Conservation (phyloP, 2,113 vertebrate genomes). For the Argyrosomus japonicus region DNA sequence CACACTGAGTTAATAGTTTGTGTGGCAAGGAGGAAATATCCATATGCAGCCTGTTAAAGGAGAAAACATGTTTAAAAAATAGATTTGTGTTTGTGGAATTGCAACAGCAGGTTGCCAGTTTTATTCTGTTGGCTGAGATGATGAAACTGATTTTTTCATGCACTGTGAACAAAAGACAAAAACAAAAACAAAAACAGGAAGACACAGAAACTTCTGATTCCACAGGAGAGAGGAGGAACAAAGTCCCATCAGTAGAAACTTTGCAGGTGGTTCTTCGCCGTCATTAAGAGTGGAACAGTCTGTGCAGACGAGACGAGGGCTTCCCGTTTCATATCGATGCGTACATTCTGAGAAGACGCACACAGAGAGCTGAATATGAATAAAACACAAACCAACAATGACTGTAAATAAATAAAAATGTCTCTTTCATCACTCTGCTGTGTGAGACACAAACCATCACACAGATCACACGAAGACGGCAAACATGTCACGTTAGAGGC, state of each 20-base stretch:
- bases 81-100: constrained; percentile 1
- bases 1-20: no score
- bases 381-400: background rate
- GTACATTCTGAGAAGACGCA: background rate
- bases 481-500: background rate
- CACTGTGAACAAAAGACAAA: background rate
- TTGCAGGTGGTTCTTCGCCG: background rate
- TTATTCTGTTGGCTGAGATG: background rate
- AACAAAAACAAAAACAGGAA: background rate
- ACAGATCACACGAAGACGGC: background rate
- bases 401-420: background rate
- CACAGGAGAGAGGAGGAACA: background rate
- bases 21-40: background rate
- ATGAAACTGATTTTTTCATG: constrained; percentile 7
- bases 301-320: background rate
- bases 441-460: background rate
- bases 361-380: background rate
- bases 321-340: background rate
- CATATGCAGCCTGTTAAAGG: background rate
- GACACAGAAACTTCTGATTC: background rate
- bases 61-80: background rate
- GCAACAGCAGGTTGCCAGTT: constrained; percentile 3
- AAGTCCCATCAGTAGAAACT: background rate
- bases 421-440: background rate
- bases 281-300: constrained; percentile 10